phyloP scores from a whole-genome alignment of 2,797 vertebrate species.

The Sandelia bainsii region DNA sequence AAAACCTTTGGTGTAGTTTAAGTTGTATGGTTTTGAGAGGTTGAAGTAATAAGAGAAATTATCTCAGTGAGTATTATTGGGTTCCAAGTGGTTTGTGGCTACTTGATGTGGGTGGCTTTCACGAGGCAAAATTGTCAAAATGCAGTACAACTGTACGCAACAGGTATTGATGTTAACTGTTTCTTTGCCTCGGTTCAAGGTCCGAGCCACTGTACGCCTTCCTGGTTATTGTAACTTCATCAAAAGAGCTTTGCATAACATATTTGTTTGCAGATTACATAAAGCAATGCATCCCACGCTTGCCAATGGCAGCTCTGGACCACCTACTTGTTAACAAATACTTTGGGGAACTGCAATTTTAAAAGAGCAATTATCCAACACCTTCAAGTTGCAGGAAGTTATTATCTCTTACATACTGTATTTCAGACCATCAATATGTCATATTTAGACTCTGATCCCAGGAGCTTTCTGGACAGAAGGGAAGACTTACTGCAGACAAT shows the following conservation, averaged over 20 bases:
- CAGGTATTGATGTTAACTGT: constrained; percentile 41
- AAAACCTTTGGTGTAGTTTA: constrained; percentile 35
- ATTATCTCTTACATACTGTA: constrained; percentile 1
- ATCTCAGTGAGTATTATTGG: constrained; percentile 52
- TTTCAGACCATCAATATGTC: background rate
- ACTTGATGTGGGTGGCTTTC: constrained; percentile 63
- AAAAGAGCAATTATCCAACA: constrained; percentile 49
- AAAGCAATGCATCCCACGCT: constrained; percentile 63
- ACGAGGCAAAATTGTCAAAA: constrained; percentile 39
- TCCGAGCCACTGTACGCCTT: constrained; percentile 51
- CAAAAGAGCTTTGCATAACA: constrained; percentile 68
- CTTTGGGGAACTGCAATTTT: constrained; percentile 42
- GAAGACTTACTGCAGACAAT: constrained; percentile 30
- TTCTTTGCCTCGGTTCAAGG: constrained; percentile 48
- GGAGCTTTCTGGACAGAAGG: constrained; percentile 17
- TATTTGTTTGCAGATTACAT: constrained; percentile 70
- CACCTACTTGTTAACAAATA: constrained; percentile 61
- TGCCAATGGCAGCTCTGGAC: constrained; percentile 51
- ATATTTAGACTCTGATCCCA: constrained; percentile 19
- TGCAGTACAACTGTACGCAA: constrained; percentile 23
- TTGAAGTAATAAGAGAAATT: constrained; percentile 50
- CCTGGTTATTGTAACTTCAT: constrained; percentile 54
- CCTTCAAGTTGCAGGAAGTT: constrained; percentile 26
- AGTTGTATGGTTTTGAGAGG: constrained; percentile 35
- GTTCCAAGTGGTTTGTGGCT: constrained; percentile 45